phyloP scores from a whole-genome alignment of 2,888 invertebrate genomes.

The Hypomecis punctinalis region DNA sequence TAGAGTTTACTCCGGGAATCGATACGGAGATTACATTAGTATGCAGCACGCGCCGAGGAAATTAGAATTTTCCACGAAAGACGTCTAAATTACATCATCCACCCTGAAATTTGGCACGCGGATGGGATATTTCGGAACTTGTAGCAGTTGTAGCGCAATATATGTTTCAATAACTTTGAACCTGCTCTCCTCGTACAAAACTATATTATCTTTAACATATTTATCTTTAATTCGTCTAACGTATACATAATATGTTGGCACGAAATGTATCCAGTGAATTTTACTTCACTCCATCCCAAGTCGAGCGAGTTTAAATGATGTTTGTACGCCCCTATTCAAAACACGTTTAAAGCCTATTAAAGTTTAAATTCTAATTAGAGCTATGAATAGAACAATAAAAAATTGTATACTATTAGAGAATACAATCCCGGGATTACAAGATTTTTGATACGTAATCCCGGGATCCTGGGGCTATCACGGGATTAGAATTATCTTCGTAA shows the following conservation, averaged over 20 bases:
- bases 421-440: too few species aligned
- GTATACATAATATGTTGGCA: not conserved
- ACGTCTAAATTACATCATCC: conserved; percentile 36
- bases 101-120: conserved; percentile 10
- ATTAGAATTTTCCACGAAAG: conserved; percentile 48
- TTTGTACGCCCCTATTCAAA: not conserved
- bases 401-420: too few species aligned
- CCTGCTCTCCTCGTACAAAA: not conserved
- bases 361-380: too few species aligned
- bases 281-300: not conserved
- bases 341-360: too few species aligned
- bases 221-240: too few species aligned
- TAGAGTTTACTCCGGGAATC: conserved; percentile 43
- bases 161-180: not conserved
- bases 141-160: not conserved
- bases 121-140: not conserved
- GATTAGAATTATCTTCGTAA: too few species aligned
- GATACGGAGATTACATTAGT: conserved; percentile 49
- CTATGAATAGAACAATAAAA: too few species aligned
- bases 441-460: too few species aligned
- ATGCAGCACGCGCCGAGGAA: conserved; percentile 43
- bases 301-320: conserved; percentile 4
- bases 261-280: not conserved
- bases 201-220: not conserved
- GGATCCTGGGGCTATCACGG: too few species aligned